These are phyloP conservation scores for Coelopa frigida DNA, from an alignment of 1,140 invertebrate genomes.

Conservation along the genomic window DNA sequence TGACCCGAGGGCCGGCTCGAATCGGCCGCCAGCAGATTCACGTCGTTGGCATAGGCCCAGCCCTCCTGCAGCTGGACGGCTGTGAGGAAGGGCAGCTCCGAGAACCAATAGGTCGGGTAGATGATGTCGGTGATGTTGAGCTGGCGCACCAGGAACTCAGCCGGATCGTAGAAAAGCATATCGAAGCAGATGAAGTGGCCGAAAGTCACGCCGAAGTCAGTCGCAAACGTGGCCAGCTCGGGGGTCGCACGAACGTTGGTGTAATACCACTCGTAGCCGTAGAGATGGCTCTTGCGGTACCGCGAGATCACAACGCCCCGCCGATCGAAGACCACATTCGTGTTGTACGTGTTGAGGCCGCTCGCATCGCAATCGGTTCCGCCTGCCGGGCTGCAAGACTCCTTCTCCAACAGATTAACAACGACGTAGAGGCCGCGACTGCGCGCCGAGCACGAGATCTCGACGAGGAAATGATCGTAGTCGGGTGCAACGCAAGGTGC, in stretches of 20 bases:
- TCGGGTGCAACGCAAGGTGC: conserved; percentile 29
- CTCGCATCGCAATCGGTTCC: conserved; percentile 28
- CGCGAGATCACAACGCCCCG: conserved; percentile 50
- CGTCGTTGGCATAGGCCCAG: conserved; percentile 48
- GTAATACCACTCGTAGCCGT: conserved; percentile 43
- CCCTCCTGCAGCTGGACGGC: conserved; percentile 47
- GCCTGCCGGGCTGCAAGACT: conserved; percentile 16
- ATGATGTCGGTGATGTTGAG: conserved; percentile 66
- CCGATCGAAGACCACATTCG: conserved; percentile 63
- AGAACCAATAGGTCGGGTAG: conserved; percentile 66
- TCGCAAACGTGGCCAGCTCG: conserved; percentile 48
- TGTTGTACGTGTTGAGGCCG: conserved; percentile 51
- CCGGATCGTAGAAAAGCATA: conserved; percentile 60
- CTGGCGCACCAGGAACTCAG: conserved; percentile 35
- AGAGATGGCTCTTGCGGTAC: conserved; percentile 65
- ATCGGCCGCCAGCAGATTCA: conserved; percentile 49
- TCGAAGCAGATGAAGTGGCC: conserved; percentile 72
- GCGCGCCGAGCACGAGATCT: conserved; percentile 29
- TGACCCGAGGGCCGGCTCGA: conserved; percentile 34
- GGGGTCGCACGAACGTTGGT: conserved; percentile 15
- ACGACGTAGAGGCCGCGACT: conserved; percentile 26
- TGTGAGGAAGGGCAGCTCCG: conserved; percentile 60
- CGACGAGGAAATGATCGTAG: conserved; percentile 30
- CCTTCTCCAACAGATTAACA: conserved; percentile 33
- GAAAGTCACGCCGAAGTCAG: conserved; percentile 67